phyloP scores from a whole-genome alignment of 2,113 vertebrate species.

The Psophia crepitans region DNA sequence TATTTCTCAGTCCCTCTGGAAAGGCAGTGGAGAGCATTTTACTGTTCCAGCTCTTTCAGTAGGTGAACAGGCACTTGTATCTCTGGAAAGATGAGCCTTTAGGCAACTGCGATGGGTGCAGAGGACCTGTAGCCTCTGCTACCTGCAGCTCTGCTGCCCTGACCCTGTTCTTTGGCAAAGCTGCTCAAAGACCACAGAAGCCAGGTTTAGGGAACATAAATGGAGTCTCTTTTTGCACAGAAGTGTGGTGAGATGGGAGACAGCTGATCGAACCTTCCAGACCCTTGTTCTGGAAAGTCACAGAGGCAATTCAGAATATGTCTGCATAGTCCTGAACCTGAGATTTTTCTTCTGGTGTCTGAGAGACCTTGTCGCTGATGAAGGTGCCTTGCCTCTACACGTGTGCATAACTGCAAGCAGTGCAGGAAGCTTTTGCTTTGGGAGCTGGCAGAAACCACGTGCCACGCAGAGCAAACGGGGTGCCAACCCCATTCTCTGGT shows the following conservation, averaged over 20 bases:
- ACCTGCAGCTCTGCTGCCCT: neutral
- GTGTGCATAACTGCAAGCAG: neutral
- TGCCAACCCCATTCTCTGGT: neutral
- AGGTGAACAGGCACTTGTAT: accelerated
- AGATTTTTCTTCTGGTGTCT: neutral
- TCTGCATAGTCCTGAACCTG: neutral
- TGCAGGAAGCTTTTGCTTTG: neutral
- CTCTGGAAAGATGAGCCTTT: neutral
- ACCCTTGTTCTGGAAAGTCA: neutral
- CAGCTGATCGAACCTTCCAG: neutral
- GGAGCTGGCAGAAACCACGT: neutral
- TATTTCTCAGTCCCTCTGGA: neutral
- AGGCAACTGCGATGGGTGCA: neutral
- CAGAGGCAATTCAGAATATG: neutral
- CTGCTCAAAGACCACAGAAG: neutral
- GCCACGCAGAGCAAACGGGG: neutral
- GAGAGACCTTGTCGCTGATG: neutral
- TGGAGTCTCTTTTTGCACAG: neutral
- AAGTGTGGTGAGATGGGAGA: neutral
- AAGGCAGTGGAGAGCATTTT: neutral
- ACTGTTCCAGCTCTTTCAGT: neutral
- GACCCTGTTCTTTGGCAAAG: neutral
- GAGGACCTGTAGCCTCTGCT: neutral
- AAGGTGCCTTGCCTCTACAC: neutral
- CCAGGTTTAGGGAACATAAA: neutral